phyloP scores from a whole-genome alignment of 2,797 vertebrate genomes.

The Anisognathus igniventris region DNA sequence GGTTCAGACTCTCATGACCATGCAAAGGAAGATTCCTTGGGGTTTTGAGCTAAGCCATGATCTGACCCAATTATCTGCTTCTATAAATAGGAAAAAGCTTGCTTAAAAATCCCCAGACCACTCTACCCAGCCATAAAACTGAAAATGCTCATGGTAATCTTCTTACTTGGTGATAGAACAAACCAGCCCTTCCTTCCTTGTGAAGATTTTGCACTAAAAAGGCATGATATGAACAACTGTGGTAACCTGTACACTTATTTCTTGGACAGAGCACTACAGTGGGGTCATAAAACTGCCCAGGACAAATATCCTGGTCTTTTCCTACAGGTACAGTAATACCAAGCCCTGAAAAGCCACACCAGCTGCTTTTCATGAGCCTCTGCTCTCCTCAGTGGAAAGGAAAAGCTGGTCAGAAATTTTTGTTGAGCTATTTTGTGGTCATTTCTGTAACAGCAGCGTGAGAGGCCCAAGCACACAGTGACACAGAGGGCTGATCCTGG shows the following conservation, averaged over 20 bases:
- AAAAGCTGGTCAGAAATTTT: neutral
- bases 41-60: neutral
- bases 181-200: neutral
- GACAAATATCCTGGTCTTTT: neutral
- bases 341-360: neutral
- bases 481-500: neutral
- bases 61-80: neutral
- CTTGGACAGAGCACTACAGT: neutral
- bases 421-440: neutral
- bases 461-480: neutral
- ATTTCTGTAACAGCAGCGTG: neutral
- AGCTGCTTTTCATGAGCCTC: neutral
- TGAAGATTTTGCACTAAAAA: neutral
- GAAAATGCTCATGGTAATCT: neutral
- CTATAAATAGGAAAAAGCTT: neutral
- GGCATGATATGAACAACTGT: neutral
- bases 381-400: neutral
- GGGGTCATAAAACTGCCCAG: neutral
- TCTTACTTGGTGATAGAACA: fast-evolving
- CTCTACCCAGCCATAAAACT: neutral
- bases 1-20: neutral
- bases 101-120: neutral
- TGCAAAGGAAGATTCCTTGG: neutral
- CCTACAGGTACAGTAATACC: neutral
- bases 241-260: neutral